Conservation (phyloP, 2,888 invertebrate species). For the Cryptocheilus praepositus region DNA sequence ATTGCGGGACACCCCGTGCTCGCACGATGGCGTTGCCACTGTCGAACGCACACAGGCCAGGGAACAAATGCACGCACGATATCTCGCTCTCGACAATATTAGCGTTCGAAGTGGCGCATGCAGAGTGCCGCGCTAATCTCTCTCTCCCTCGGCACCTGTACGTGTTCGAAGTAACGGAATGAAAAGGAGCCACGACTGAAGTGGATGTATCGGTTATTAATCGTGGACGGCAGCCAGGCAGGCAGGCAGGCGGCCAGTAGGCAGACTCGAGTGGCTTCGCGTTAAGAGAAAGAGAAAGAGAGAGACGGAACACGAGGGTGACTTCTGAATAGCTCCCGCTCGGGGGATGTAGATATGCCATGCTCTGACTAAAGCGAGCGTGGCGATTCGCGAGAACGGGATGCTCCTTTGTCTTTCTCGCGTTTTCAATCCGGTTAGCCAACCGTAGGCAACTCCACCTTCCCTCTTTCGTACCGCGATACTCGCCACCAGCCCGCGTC, state of each 20-base stretch:
- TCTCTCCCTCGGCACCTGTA: neutral
- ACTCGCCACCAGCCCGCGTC: constrained; percentile 3
- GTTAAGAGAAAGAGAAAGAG: constrained; percentile 6
- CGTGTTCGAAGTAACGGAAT: constrained; percentile 5
- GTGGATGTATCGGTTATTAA: constrained; percentile 71
- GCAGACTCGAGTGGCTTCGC: constrained; percentile 33
- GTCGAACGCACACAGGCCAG: too few relatives aligned
- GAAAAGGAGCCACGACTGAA: constrained; percentile 6
- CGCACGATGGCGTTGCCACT: too few relatives aligned
- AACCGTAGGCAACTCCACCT: constrained; percentile 25
- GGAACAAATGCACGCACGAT: too few relatives aligned
- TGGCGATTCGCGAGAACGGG: constrained; percentile 70
- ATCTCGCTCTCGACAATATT: too few relatives aligned
- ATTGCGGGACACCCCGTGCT: too few relatives aligned
- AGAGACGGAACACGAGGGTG: constrained; percentile 53
- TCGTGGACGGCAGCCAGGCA: constrained; percentile 46
- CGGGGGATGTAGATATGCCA: constrained; percentile 73
- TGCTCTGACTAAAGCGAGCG: constrained; percentile 64
- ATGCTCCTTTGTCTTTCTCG: constrained; percentile 72
- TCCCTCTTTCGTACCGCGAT: constrained; percentile 25
- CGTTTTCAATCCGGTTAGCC: constrained; percentile 54
- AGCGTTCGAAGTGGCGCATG: too few relatives aligned
- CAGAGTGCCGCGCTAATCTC: too few relatives aligned
- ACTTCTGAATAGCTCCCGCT: constrained; percentile 54
- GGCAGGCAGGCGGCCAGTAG: neutral